phyloP scores from a whole-genome alignment of 2,113 vertebrate species.

The Scortum barcoo region DNA sequence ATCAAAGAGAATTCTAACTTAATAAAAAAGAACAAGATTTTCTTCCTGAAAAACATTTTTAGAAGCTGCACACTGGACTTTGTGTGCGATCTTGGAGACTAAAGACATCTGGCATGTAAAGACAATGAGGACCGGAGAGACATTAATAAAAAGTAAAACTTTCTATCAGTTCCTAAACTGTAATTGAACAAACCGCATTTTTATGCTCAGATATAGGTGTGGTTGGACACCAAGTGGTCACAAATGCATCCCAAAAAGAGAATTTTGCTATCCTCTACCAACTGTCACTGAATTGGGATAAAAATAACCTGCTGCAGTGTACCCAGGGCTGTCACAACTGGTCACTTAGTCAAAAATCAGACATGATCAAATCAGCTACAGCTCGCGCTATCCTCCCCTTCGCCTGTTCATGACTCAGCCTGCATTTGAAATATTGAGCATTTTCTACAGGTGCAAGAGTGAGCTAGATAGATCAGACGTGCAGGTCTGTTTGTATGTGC shows the following conservation, averaged over 20 bases:
- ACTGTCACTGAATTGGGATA: conserved; percentile 25
- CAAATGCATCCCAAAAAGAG: not conserved
- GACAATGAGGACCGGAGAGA: not conserved
- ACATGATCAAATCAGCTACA: conserved; percentile 39
- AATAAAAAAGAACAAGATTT: not conserved
- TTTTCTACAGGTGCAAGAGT: conserved; percentile 15
- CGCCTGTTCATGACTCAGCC: conserved; percentile 37
- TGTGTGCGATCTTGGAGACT: not conserved
- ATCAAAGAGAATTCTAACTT: not conserved
- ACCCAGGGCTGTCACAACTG: conserved; percentile 19
- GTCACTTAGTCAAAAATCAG: conserved; percentile 41
- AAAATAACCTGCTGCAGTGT: conserved; percentile 58
- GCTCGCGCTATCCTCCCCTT: conserved; percentile 1
- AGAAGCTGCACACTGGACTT: not conserved
- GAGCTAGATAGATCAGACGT: not conserved
- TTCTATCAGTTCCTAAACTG: not conserved
- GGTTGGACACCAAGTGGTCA: conserved; percentile 10
- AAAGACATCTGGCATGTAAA: not conserved
- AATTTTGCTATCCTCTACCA: not conserved
- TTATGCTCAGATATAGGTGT: not conserved
- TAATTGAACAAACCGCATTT: not conserved
- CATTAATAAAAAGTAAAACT: not conserved
- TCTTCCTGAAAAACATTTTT: not conserved
- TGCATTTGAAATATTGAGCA: conserved; percentile 24
- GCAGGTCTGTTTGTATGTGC: not conserved